These are phyloP conservation scores for Strigamia transsilvanica DNA, from an alignment of 2,888 invertebrate genomes.

Conservation along the genomic window DNA sequence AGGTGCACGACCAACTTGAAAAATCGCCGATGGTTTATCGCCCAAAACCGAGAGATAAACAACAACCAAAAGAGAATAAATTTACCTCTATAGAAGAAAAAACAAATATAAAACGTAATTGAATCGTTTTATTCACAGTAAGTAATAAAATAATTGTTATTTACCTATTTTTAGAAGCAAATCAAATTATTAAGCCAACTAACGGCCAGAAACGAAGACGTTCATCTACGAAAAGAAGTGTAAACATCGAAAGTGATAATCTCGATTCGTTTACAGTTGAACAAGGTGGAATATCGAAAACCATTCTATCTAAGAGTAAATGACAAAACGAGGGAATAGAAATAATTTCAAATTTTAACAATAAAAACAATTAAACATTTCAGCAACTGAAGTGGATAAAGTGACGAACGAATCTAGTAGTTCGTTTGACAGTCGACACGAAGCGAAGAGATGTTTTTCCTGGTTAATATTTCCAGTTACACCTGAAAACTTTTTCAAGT, in stretches of 20 bases:
- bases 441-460: constrained; percentile 8
- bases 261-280: constrained; percentile 5
- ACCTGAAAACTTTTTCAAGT: constrained; percentile 46
- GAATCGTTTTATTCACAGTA: neutral
- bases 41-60: neutral
- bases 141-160: neutral
- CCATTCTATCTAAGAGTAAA: neutral
- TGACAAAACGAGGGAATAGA: neutral
- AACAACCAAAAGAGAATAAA: neutral
- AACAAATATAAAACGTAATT: neutral
- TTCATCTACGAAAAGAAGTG: neutral
- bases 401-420: neutral
- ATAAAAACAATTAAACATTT: neutral
- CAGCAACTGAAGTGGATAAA: neutral
- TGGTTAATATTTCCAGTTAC: constrained; percentile 46
- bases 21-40: constrained; percentile 24
- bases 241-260: neutral
- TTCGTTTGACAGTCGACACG: neutral
- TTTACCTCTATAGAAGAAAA: neutral
- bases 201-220: neutral
- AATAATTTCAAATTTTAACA: neutral
- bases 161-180: neutral
- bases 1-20: constrained; percentile 1
- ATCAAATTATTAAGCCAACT: neutral
- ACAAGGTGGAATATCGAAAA: neutral